phyloP scores from a whole-genome alignment of 1,140 invertebrate genomes.

The Ctenoplectra terminalis region DNA sequence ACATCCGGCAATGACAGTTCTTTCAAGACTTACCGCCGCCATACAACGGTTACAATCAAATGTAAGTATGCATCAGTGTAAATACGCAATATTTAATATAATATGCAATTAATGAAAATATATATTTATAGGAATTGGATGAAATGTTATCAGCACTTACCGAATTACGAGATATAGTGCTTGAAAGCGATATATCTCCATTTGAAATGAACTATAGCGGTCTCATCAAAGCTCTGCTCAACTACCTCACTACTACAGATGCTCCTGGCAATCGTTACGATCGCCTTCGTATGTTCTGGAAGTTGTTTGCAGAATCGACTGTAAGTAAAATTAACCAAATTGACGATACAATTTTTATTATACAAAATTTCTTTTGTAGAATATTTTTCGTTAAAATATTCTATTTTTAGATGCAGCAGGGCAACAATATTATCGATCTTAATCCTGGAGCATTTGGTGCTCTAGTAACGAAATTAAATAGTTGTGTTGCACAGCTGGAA shows the following conservation, averaged over 20 bases:
- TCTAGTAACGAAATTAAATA: constrained; percentile 95
- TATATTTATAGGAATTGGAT: constrained; percentile 75
- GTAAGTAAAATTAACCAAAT: constrained; percentile 73
- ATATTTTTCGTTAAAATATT: constrained; percentile 19
- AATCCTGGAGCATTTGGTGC: constrained; percentile 89
- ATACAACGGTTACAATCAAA: constrained; percentile 88
- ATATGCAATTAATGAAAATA: neutral
- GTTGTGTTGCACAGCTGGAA: constrained; percentile 98
- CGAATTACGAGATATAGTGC: constrained; percentile 93
- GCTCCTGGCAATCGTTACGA: constrained; percentile 88
- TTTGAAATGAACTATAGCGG: constrained; percentile 99
- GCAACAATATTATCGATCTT: constrained; percentile 74
- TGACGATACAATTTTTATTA: neutral
- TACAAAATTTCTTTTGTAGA: constrained; percentile 46
- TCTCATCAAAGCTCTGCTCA: constrained; percentile 93
- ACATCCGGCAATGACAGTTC: constrained; percentile 88
- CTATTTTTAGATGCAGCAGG: constrained; percentile 71
- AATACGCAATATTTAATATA: constrained; percentile 22
- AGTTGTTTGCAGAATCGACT: constrained; percentile 95
- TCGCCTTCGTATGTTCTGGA: constrained; percentile 93
- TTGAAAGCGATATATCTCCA: constrained; percentile 97
- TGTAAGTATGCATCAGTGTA: constrained; percentile 80
- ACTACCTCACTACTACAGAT: constrained; percentile 88
- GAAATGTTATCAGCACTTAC: constrained; percentile 88
- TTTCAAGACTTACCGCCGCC: constrained; percentile 89